Conservation (phyloP, 1,140 invertebrate genomes). For the Mizuhopecten yessoensis region DNA sequence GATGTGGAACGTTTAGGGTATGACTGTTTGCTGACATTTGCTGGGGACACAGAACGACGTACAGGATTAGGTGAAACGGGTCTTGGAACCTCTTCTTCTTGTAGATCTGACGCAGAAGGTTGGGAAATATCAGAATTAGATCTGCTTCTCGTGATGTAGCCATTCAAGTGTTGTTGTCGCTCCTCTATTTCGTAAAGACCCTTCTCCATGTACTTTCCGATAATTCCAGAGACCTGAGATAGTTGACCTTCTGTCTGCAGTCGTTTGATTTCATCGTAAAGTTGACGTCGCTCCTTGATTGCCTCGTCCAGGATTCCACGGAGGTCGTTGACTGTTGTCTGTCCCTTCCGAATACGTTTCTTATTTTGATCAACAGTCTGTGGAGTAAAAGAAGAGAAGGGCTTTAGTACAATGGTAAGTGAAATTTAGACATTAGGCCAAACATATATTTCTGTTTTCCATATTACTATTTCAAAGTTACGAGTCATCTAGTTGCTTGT, state of each 20-base stretch:
- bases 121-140: neutral
- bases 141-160: constrained; percentile 53
- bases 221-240: constrained; percentile 64
- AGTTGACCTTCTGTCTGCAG: constrained; percentile 63
- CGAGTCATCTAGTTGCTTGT: too few relatives aligned
- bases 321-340: constrained; percentile 73
- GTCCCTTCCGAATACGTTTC: constrained; percentile 71
- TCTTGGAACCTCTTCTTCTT: neutral
- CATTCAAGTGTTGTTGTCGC: constrained; percentile 55
- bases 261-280: constrained; percentile 71
- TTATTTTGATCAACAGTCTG: constrained; percentile 75
- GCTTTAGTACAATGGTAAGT: too few relatives aligned
- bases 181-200: constrained; percentile 63
- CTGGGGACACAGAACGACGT: neutral
- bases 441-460: too few relatives aligned
- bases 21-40: constrained; percentile 8
- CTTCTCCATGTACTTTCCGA: constrained; percentile 66
- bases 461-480: too few relatives aligned
- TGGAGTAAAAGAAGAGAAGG: constrained; percentile 24
- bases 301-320: constrained; percentile 74
- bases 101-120: neutral
- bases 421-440: too few relatives aligned
- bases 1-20: constrained; percentile 43
- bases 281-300: constrained; percentile 72
- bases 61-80: neutral